These are phyloP conservation scores for Dromococcyx pavoninus DNA, from an alignment of 2,797 vertebrate genomes.

Conservation along the genomic window DNA sequence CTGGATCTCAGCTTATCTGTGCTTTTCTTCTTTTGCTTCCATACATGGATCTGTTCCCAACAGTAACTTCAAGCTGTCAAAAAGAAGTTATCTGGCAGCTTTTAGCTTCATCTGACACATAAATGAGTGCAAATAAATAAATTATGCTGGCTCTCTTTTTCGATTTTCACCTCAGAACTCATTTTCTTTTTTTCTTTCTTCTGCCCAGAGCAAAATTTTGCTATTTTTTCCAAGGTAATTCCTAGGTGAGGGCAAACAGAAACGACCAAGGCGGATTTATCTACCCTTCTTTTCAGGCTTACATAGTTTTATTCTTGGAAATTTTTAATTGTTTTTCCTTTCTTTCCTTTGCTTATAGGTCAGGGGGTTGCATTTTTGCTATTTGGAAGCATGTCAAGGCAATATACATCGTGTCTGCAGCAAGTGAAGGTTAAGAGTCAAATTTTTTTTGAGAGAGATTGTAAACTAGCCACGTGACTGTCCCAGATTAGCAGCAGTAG, in stretches of 20 bases:
- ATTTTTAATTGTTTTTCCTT: not conserved
- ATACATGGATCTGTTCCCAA: conserved; percentile 93
- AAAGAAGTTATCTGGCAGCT: conserved; percentile 86
- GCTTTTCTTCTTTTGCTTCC: conserved; percentile 86
- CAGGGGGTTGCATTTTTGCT: conserved; percentile 44
- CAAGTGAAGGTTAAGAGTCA: conserved; percentile 66
- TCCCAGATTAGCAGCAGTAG: conserved; percentile 67
- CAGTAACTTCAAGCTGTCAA: conserved; percentile 83
- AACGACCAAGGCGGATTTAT: not conserved
- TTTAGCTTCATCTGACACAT: conserved; percentile 81
- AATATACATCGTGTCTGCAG: conserved; percentile 60
- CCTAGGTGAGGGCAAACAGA: not conserved
- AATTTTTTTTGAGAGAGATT: conserved; percentile 66
- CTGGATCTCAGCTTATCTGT: conserved; percentile 89
- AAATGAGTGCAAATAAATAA: conserved; percentile 78
- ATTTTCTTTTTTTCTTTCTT: not conserved
- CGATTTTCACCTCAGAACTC: conserved; percentile 12
- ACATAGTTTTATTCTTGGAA: conserved; percentile 42
- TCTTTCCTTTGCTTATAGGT: not conserved
- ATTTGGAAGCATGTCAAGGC: conserved; percentile 57
- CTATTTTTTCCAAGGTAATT: not conserved
- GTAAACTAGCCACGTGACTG: conserved; percentile 10
- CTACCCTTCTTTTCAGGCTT: not conserved
- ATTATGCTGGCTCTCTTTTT: not conserved
- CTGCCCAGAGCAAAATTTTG: not conserved